phyloP scores from a whole-genome alignment of 2,797 vertebrate genomes.

The Lagodon rhomboides region DNA sequence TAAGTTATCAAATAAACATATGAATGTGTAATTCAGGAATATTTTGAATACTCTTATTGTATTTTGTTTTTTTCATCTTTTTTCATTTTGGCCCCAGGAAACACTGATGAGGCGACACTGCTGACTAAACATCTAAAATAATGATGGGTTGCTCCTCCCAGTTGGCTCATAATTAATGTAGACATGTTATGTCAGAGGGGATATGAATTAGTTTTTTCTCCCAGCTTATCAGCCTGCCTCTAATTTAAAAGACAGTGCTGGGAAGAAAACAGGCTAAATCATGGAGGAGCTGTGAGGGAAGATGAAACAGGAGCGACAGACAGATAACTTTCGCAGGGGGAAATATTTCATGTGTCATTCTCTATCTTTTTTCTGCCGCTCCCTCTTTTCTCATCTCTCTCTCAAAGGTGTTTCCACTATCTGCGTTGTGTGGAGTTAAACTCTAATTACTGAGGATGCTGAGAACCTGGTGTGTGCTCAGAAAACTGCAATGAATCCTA shows the following conservation, averaged over 20 bases:
- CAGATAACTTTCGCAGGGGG: constrained; percentile 42
- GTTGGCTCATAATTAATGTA: constrained; percentile 52
- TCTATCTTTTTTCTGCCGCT: constrained; percentile 22
- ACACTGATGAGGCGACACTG: background rate
- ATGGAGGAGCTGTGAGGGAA: constrained; percentile 42
- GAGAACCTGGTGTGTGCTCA: constrained; percentile 22
- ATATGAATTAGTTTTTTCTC: constrained; percentile 47
- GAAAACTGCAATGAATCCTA: constrained; percentile 34
- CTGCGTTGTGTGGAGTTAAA: constrained; percentile 47
- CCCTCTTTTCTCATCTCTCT: constrained; percentile 8
- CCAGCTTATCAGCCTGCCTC: constrained; percentile 43
- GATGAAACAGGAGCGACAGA: constrained; percentile 54
- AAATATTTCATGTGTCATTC: constrained; percentile 42
- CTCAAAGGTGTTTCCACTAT: constrained; percentile 32
- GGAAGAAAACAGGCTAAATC: constrained; percentile 60
- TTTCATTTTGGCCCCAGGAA: constrained; percentile 1
- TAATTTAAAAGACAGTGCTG: constrained; percentile 63
- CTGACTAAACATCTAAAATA: constrained; percentile 34
- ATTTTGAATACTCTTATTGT: background rate
- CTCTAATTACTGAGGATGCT: constrained; percentile 52
- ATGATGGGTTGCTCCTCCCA: constrained; percentile 27
- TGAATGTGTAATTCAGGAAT: background rate
- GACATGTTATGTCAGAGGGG: constrained; percentile 54
- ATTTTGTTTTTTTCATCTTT: background rate
- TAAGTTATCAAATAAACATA: background rate